Evolutionary conservation across 2,113 vertebrate species (phyloP).

Genomic region (Trematomus loennbergii): DNA sequence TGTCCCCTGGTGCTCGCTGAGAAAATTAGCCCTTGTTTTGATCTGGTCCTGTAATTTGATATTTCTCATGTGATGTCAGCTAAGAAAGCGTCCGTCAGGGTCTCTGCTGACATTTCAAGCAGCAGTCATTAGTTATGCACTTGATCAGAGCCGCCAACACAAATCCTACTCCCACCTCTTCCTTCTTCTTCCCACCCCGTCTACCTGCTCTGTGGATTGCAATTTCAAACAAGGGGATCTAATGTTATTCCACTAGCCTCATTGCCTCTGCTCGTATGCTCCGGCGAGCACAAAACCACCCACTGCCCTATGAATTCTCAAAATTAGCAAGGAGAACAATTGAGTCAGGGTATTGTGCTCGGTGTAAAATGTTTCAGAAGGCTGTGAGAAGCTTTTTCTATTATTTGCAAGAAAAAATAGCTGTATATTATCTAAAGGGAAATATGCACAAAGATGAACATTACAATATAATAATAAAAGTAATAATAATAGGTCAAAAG

Average conservation of each 20-base stretch:
- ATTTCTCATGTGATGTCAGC: constrained; percentile 38
- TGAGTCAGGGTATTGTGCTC: not conserved
- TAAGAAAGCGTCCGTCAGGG: constrained; percentile 16
- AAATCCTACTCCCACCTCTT: not conserved
- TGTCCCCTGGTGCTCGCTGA: constrained; percentile 1
- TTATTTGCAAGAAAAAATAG: constrained; percentile 7
- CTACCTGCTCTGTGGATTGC: constrained; percentile 62
- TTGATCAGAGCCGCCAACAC: constrained; percentile 48
- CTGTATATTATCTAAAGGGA: not conserved
- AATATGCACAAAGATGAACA: not conserved
- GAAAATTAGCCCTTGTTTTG: constrained; percentile 35
- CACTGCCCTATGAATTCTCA: constrained; percentile 53
- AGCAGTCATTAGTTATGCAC: constrained; percentile 67
- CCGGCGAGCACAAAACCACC: constrained; percentile 69
- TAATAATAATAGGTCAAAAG: not conserved
- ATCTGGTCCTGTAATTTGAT: constrained; percentile 48
- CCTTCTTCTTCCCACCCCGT: not conserved
- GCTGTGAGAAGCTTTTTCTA: not conserved
- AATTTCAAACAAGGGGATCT: constrained; percentile 74
- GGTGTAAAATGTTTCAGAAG: constrained; percentile 32
- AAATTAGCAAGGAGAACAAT: constrained; percentile 56
- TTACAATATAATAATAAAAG: too few species aligned
- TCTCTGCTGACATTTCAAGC: constrained; percentile 59
- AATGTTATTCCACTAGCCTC: constrained; percentile 79
- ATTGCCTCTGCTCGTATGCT: constrained; percentile 74